Conservation (phyloP, 1,140 invertebrate species). For the Sycobia sp. region DNA sequence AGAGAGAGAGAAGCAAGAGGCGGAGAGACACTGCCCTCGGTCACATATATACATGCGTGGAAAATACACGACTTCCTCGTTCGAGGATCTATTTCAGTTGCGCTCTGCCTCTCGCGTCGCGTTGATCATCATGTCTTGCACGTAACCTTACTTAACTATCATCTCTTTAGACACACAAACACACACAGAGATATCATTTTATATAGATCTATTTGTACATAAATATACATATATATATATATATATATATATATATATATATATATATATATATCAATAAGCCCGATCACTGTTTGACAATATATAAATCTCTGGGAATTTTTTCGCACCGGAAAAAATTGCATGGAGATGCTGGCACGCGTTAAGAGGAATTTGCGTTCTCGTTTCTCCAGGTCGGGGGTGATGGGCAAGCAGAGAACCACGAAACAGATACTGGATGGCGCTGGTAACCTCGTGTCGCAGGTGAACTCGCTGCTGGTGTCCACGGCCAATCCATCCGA, state of each 20-base stretch:
- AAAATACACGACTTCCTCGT: slow-evolving; percentile 45
- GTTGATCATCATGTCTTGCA: slow-evolving; percentile 39
- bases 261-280: too few relatives aligned
- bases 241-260: too few relatives aligned
- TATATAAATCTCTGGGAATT: too few relatives aligned
- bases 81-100: slow-evolving; percentile 58
- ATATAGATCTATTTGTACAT: too few relatives aligned
- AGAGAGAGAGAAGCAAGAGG: too few relatives aligned
- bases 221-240: too few relatives aligned
- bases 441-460: slow-evolving; percentile 56
- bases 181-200: too few relatives aligned
- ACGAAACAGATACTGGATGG: slow-evolving; percentile 48
- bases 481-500: slow-evolving; percentile 72
- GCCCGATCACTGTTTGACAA: too few relatives aligned
- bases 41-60: not conserved
- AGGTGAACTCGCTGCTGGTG: slow-evolving; percentile 65
- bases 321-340: too few relatives aligned
- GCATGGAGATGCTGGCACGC: not conserved
- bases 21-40: too few relatives aligned
- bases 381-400: slow-evolving; percentile 40
- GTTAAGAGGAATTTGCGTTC: slow-evolving; percentile 24
- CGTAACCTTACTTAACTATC: not conserved
- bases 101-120: slow-evolving; percentile 48
- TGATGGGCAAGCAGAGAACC: slow-evolving; percentile 47
- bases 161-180: not conserved